Percentiles rank a stretch among this genome's conserved stretches.
phyloP scores from a whole-genome alignment of 2,888 invertebrate genomes.

The Athalia circularis region DNA sequence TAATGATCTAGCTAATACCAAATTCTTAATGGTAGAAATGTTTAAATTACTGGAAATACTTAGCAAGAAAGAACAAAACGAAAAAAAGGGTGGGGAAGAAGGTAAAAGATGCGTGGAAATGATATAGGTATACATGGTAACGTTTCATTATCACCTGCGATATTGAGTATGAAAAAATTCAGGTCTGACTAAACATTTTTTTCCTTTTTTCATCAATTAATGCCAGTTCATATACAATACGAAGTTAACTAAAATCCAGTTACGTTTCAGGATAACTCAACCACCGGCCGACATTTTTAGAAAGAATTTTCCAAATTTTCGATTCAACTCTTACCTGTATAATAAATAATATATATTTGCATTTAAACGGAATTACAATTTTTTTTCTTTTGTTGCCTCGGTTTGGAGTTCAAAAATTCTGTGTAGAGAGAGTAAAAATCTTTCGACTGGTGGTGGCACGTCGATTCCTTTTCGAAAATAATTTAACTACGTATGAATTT shows the following conservation, averaged over 20 bases:
- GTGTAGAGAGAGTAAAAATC: too few relatives aligned
- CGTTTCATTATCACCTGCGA: conserved; percentile 28
- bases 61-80: not conserved
- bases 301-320: too few relatives aligned
- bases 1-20: not conserved
- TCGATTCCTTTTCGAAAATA: too few relatives aligned
- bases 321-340: conserved; percentile 10
- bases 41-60: not conserved
- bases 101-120: not conserved
- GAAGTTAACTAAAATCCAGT: not conserved
- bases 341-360: not conserved
- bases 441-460: too few relatives aligned
- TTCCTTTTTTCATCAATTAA: not conserved
- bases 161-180: conserved; percentile 33
- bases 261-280: not conserved
- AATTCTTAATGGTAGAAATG: not conserved
- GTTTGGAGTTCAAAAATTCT: too few relatives aligned
- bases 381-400: too few relatives aligned
- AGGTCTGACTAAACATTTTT: not conserved
- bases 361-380: not conserved
- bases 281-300: too few relatives aligned
- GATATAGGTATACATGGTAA: not conserved
- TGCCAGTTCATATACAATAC: not conserved
- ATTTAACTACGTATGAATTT: too few relatives aligned
- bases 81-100: not conserved